phyloP scores from a whole-genome alignment of 2,113 vertebrate species.

The Planiliza haematocheilus region DNA sequence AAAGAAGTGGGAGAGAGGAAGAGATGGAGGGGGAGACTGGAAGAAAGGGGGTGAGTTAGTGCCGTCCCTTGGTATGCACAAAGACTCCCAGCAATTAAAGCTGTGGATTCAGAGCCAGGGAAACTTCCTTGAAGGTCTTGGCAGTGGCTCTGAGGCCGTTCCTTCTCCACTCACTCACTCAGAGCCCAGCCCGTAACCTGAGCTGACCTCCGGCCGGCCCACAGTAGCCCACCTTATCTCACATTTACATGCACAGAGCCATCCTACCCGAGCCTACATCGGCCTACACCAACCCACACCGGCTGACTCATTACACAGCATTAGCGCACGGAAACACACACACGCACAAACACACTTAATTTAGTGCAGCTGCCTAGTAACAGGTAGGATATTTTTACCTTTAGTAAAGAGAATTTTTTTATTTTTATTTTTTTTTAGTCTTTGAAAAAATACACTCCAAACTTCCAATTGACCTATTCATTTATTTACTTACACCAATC shows the following conservation, averaged over 20 bases:
- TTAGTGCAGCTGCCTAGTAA: constrained; percentile 49
- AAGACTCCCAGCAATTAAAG: constrained; percentile 63
- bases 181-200: constrained; percentile 27
- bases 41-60: constrained; percentile 59
- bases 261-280: constrained; percentile 27
- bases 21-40: constrained; percentile 34
- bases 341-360: constrained; percentile 11
- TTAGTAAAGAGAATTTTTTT: constrained; percentile 9
- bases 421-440: background rate
- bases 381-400: constrained; percentile 48
- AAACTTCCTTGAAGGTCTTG: constrained; percentile 67
- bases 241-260: constrained; percentile 18
- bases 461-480: no score
- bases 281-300: constrained; percentile 42
- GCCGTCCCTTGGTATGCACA: constrained; percentile 59
- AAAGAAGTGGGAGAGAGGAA: constrained; percentile 13
- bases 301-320: constrained; percentile 45
- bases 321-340: constrained; percentile 6
- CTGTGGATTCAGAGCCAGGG: constrained; percentile 51
- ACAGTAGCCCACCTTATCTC: constrained; percentile 18
- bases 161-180: constrained; percentile 31
- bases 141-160: constrained; percentile 51
- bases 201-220: constrained; percentile 34
- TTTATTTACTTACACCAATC: no score
- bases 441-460: no score